These are phyloP conservation scores for Cordylochernes scorpioides DNA, from an alignment of 2,888 invertebrate genomes.

Conservation along the genomic window DNA sequence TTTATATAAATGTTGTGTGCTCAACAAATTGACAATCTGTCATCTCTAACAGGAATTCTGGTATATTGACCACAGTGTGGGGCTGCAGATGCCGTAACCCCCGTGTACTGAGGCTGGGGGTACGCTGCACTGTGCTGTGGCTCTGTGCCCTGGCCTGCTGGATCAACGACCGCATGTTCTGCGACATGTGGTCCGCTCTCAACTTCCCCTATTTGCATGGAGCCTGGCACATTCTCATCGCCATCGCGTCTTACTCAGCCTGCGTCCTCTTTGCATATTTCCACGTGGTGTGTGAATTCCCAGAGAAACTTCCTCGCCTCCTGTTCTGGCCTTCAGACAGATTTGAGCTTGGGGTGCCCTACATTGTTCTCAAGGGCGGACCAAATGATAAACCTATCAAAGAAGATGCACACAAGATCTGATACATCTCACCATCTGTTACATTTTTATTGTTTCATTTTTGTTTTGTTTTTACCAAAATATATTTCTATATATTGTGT, in stretches of 20 bases:
- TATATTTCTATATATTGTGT: too few relatives aligned
- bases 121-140: slow-evolving; percentile 39
- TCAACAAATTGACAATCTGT: neutral
- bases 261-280: slow-evolving; percentile 52
- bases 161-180: slow-evolving; percentile 48
- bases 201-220: slow-evolving; percentile 58
- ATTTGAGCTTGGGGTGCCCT: slow-evolving; percentile 48
- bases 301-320: slow-evolving; percentile 38
- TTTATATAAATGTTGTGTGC: neutral
- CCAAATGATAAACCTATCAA: too few relatives aligned
- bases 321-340: slow-evolving; percentile 44
- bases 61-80: too few relatives aligned
- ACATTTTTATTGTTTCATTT: too few relatives aligned
- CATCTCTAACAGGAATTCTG: neutral
- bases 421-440: too few relatives aligned
- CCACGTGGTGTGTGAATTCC: slow-evolving; percentile 39
- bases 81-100: slow-evolving; percentile 26
- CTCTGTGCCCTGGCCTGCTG: slow-evolving; percentile 43
- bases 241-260: slow-evolving; percentile 46
- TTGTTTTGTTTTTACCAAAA: too few relatives aligned
- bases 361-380: slow-evolving; percentile 26
- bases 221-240: slow-evolving; percentile 53
- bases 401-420: too few relatives aligned
- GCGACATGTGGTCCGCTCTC: slow-evolving; percentile 45
- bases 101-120: slow-evolving; percentile 40